Evolutionary conservation across 2,113 vertebrate genomes (phyloP).

Genomic region (Hypanus sabinus): DNA sequence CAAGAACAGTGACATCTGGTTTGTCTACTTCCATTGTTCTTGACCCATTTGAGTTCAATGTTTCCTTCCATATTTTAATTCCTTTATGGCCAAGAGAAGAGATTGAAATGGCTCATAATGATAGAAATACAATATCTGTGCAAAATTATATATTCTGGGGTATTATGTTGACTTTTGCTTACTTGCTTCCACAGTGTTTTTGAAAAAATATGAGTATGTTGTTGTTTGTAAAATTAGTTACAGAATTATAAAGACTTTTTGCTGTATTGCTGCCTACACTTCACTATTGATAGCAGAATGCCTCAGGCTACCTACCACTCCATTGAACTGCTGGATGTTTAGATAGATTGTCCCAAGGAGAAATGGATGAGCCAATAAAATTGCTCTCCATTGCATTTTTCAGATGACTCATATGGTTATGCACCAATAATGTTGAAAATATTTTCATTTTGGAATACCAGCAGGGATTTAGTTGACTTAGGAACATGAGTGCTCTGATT

Average conservation of each 20-base stretch:
- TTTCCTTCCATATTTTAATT: too few species aligned
- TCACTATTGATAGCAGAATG: neutral
- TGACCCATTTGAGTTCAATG: too few species aligned
- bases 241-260: neutral
- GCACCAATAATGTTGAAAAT: neutral
- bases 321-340: neutral
- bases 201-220: neutral
- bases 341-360: neutral
- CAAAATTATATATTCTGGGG: neutral
- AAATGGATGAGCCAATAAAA: slow-evolving; percentile 12
- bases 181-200: neutral
- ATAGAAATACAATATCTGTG: neutral
- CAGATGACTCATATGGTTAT: neutral
- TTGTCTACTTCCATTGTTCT: too few species aligned
- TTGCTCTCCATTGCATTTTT: neutral
- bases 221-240: neutral
- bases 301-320: neutral
- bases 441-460: neutral
- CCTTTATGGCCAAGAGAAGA: too few species aligned
- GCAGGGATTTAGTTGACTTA: neutral
- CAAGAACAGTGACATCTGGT: too few species aligned
- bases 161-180: neutral
- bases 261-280: neutral
- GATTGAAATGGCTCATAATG: neutral
- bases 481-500: neutral